Conservation (phyloP, 2,888 invertebrate genomes). For the Eurytoma californica region DNA sequence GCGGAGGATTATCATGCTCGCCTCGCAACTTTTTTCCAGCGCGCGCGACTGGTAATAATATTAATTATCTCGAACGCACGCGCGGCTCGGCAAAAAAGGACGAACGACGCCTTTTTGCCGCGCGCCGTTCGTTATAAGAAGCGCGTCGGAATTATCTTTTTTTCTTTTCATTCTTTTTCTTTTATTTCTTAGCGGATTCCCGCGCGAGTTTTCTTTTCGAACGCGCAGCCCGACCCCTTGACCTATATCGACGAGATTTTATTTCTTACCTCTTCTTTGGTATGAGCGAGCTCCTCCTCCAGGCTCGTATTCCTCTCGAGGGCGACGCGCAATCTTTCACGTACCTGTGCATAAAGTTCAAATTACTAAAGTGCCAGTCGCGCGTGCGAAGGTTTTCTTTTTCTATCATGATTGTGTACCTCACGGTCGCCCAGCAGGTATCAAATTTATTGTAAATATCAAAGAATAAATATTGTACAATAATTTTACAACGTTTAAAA, state of each 20-base stretch:
- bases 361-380: conserved; percentile 25
- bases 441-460: too few species aligned
- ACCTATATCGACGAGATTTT: conserved; percentile 7
- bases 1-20: too few species aligned
- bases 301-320: conserved; percentile 96
- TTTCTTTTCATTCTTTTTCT: neutral
- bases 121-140: neutral
- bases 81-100: too few species aligned
- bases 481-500: neutral
- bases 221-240: conserved; percentile 27
- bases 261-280: conserved; percentile 93
- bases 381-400: neutral
- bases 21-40: neutral
- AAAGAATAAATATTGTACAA: too few species aligned
- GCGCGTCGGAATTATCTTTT: neutral
- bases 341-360: conserved; percentile 81
- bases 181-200: neutral
- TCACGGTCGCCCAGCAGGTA: neutral
- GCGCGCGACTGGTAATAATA: too few species aligned
- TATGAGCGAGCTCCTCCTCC: conserved; percentile 96
- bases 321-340: conserved; percentile 96
- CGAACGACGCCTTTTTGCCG: neutral
- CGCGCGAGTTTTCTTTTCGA: conserved; percentile 3
- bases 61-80: too few species aligned
- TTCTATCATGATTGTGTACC: neutral